phyloP scores from a whole-genome alignment of 2,113 vertebrate species.

The Leucoraja erinaceus region DNA sequence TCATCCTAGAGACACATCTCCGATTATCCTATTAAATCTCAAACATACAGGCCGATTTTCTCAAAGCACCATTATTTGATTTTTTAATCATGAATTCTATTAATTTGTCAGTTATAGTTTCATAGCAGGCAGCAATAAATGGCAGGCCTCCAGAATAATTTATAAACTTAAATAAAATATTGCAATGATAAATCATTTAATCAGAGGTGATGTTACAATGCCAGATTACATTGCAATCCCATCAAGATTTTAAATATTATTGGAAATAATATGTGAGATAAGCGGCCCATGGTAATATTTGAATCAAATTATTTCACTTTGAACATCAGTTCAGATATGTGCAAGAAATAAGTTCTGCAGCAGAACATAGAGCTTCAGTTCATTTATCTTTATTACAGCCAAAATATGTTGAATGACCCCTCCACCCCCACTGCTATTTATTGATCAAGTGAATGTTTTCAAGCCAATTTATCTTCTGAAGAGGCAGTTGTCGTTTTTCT shows the following conservation, averaged over 20 bases:
- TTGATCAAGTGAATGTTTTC: constrained; percentile 23
- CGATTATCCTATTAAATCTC: neutral
- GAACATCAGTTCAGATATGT: neutral
- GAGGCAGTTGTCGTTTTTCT: neutral
- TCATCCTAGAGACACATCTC: neutral
- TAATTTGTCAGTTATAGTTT: constrained; percentile 9
- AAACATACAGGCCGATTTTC: neutral
- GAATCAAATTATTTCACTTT: neutral
- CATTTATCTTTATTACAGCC: neutral
- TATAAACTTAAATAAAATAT: neutral
- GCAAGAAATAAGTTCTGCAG: neutral
- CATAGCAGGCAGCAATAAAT: neutral
- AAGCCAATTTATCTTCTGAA: constrained; percentile 16
- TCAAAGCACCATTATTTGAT: neutral
- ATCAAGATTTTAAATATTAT: neutral
- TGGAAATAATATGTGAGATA: neutral
- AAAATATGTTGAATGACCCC: neutral
- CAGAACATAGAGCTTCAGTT: neutral
- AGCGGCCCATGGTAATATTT: neutral
- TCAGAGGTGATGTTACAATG: neutral
- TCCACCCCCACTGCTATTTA: neutral
- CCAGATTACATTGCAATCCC: neutral
- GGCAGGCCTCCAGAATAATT: neutral
- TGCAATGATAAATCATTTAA: neutral
- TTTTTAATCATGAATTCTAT: neutral